Evolutionary conservation across 1,140 invertebrate species (phyloP), one percentile per base, ranked within the genome.

Genomic region (Papilio polyxenes): DNA sequence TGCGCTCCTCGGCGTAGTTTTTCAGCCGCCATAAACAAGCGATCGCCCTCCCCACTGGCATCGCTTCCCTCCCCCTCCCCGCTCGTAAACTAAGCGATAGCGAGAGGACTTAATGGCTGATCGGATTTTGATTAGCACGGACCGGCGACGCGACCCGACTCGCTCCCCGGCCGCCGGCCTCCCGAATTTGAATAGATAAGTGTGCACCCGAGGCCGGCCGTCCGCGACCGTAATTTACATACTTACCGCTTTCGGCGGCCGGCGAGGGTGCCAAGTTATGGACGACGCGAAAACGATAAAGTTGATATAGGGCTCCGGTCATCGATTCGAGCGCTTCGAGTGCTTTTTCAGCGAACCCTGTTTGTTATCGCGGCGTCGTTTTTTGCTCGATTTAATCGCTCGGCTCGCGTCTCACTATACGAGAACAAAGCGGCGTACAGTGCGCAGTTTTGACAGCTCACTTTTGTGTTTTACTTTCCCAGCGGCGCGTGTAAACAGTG

Each of bases 151-250:
- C 90, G 90, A 87, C 88, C 88, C 88, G 87, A 87, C 89, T 88
- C 88, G 62, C 62, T 65, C 62, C 62, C 20, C 62, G 62, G 62
- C 62, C 62, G 62, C 20, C 62, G 89, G 85, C 87, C 82, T 86
- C 87, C 87, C 89, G 87, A 94, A 94, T 94, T 94, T 94, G 92
- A 94, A 94, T 93, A 93, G 91, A 94, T 94, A 94, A 94, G 92
- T 94, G 92, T 91, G 90, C 90, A 92, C 89, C 88, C 87, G 92
- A 91, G 91, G 89, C 91, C 89, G 88, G 88, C 83, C 88, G 88
- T 85, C 87, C 89, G 91, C 91, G 92, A 91, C 91, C 91, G 91
- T 93, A 92, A 94, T 94, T 94, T 94, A 93, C 92, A 94, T 94
- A 93, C 93, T 94, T 92, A 92, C 91, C 91, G 92, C 91, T 93